Base-by-base conservation (phyloP, 2,888 invertebrate genomes). In the Troglohyphantes excavatus region DNA sequence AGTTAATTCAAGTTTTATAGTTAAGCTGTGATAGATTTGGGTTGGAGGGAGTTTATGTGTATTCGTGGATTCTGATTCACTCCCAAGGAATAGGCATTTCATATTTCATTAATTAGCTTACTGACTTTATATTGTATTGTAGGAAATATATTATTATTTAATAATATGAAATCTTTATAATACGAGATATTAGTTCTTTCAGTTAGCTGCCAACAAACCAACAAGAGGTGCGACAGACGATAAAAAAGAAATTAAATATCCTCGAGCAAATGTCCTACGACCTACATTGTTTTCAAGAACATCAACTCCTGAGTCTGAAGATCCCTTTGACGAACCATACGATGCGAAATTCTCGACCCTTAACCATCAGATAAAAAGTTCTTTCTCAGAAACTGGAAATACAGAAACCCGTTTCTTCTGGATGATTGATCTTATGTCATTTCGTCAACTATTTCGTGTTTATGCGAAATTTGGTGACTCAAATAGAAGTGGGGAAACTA, bases 401-500 rank as follows among this genome's bases (percentile, higher is more conserved):
- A 83, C 83, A 6, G 83, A 83, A 46, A 70, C 83, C 6, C 68
- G 78, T 7, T 83, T 83, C 78, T 83, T 78, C 70, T 89, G 83
- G 83, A 89, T 84, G 89, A 78, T 83, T 26, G 89, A 89, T 33
- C 76, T 78, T 9, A 83, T 89, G 83, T 83, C 94, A 63, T 95
- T 96, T 84, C 95, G 95, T 93, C 96, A 96, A 88, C 95, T 95
- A 78, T 97, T 97, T 93, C 95, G 95, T 92, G 95, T 96, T 1
- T 98, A 97, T 93, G 96, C 96, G 2, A 97, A 97, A 94, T 97
- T 97, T 93, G 97, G 97, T 0, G 97, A 97, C 93, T 95, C 95
- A 1, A 97, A 97, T 93, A 96, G 97, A 17, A 97, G 97, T 93
- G 97, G 97, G 0, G 97, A 96, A 93, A 94, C 95, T 63, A 96